Base-by-base conservation (phyloP, 2,888 invertebrate genomes). In the Eueremaeus valkanovi region DNA sequence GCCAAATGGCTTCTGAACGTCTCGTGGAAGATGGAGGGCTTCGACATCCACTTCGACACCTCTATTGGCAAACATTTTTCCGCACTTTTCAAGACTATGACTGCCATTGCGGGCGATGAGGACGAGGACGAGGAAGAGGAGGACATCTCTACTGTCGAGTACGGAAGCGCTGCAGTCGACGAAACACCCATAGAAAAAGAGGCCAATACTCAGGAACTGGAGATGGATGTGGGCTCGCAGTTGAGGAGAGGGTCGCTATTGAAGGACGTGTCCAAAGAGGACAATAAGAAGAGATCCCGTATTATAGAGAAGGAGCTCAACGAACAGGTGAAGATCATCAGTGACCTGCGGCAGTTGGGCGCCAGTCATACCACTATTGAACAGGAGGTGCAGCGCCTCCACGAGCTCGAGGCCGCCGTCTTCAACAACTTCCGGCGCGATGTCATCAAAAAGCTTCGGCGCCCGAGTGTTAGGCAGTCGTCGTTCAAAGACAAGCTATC, bases 11-110 rank as follows among this genome's bases (percentile, higher is more conserved):
- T 97, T 81, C 86, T 99, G 76, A 97, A 97, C 84, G 95, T 99
- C 0, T 92, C 94, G 79, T 98, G 98, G 95, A 92, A 97, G 85
- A 99, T 99, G 99, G 94, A 97, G 83, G 99, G 99, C 72, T 95
- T 97, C 11, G 96, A 96, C 82, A 95, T 97, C 79, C 95, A 97
- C 83, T 85, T 97, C 75, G 96, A 97, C 84, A 93, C 95, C 0
- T 94, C 92, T 83, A 94, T 99, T 61, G 98, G 98, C 73, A 95
- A 97, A 83, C 93, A 96, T 82, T 86, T 98, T 33, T 95, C 95
- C 0, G 92, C 95, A 0, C 86, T 98, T 49, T 95, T 96, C 0
- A 93, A 95, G 83, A 98, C 98, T 0, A 87, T 98, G 75, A 97
- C 98, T 0, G 93, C 95, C 88, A 86, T 98, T 66, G 95, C 96